phyloP scores from a whole-genome alignment of 2,113 vertebrate species.

The Toxotes jaculatrix region DNA sequence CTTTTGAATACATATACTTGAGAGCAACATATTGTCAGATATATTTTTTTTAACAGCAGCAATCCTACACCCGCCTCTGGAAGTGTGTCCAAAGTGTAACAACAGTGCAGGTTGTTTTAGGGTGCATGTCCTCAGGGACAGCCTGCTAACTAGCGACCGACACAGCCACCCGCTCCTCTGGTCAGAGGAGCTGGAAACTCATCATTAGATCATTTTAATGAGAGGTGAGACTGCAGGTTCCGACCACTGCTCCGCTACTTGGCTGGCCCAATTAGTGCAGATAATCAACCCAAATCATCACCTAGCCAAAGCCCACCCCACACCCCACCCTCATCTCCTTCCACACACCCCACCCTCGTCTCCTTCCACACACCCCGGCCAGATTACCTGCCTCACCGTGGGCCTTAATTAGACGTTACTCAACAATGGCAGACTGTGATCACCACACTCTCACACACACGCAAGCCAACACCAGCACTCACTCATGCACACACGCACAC shows the following conservation, averaged over 20 bases:
- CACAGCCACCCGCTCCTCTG: conserved; percentile 62
- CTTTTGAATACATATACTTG: conserved; percentile 7
- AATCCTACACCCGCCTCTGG: conserved; percentile 21
- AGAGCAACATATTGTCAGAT: conserved; percentile 29
- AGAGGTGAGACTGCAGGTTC: conserved; percentile 78
- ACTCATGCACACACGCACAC: neutral
- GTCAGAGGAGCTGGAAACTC: conserved; percentile 71
- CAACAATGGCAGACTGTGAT: conserved; percentile 74
- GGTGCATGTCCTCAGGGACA: conserved; percentile 67
- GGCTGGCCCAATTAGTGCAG: conserved; percentile 80
- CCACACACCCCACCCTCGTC: conserved; percentile 34
- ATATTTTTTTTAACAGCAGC: conserved; percentile 21
- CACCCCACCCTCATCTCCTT: conserved; percentile 35
- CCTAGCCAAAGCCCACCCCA: conserved; percentile 62
- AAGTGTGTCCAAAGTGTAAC: conserved; percentile 58
- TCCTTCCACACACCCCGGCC: conserved; percentile 47
- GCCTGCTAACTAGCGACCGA: conserved; percentile 72
- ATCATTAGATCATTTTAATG: conserved; percentile 84
- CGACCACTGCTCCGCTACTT: conserved; percentile 65
- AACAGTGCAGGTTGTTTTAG: conserved; percentile 54
- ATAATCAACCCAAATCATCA: conserved; percentile 82
- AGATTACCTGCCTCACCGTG: conserved; percentile 74
- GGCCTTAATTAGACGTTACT: conserved; percentile 78
- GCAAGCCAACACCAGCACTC: conserved; percentile 21
- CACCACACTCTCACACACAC: conserved; percentile 46